Evolutionary conservation across 2,797 vertebrate species (phyloP), one percentile per base, ranked within the genome.

Genomic region (Oreortyx pictus): DNA sequence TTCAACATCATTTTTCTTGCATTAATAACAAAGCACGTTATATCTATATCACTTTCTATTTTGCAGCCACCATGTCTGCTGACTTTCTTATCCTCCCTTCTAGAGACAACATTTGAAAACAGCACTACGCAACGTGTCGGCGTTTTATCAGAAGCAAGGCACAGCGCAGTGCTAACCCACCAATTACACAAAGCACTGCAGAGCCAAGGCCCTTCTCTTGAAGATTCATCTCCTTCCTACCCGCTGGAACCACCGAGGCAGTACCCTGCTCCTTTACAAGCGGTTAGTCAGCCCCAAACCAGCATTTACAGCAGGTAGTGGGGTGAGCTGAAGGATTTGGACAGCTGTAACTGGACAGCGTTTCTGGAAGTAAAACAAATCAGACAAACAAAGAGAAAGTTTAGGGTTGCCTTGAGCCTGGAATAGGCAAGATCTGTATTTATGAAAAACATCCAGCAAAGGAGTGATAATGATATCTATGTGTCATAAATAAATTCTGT

Each of bases 401-500:
- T 13, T 46, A 27, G 15, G 47, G 29, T 39, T 89, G 44, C 20
- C 46, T 44, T 24, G 27, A 29, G 16, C 77, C 19, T 1, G 1
- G n/a, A 57, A 31, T 13, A 29, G 41, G 78, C 41, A 91, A 62
- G 25, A 56, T 39, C 81, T 14, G 1, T 22, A 67, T 73, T 68
- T 64, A n/a, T 22, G 39, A 81, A 49, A 59, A 20, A 49, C 39
- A 56, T 37, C n/a, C 3, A 1, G n/a, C 66, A 73, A 86, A 79
- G 44, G 7, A 4, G 18, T 66, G 59, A 56, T 5, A 82, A 37
- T 0, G 0, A 14, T 33, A 94, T 49, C 47, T 89, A 50, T 1
- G 24, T 85, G 60, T 64, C 19, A 74, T 19, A 88, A 86, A 64
- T 56, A 66, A 90, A 85, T 85, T 83, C 41, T 29, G 20, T 70